Evolutionary conservation across 2,888 invertebrate species (phyloP), one percentile per base, ranked within the genome.

Genomic region (Gasteruption jaculator): DNA sequence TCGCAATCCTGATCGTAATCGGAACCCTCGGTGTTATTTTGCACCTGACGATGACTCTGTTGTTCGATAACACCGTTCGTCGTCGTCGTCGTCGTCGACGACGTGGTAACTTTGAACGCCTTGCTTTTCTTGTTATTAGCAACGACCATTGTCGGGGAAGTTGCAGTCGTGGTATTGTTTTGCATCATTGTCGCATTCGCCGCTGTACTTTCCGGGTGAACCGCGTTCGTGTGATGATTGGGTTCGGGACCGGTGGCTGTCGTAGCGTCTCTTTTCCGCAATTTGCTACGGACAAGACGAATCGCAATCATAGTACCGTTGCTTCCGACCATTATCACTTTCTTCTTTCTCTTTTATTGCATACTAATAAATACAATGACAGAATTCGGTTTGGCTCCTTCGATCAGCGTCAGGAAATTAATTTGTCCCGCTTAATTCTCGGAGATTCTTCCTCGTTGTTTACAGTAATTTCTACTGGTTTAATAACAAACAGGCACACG

Each of bases 241-340:
- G 7, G 33, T 8, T 39, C 38, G n/a, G n/a, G 4, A 38, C 31
- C 53, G 81, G 79, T 72, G 82, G 81, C 70, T 87, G n/a, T n/a
- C n/a, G n/a, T n/a, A n/a, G n/a, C 88, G 74, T 89, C 88, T 60
- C 88, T 81, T 76, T 89, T 89, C 67, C 87, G 80, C 76, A 89
- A 80, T 78, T 89, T 89, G 76, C 87, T 89, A 82, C 87, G 87
- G 76, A 89, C 88, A 83, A 89, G 84, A 76, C 88, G 88, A 73
- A 89, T 85, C 73, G 88, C 86, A 75, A 86, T 85, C 83, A 88
- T 81, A 71, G 86, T 86, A 73, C 85, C 86, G 76, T 86, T 86
- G 75, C 81, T 86, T 74, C 87, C 87, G 74, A 88, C 87, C 87
- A 88, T 87, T n/a, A n/a, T n/a, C n/a, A n/a, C n/a, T n/a, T n/a